Percentiles rank a stretch among this genome's conserved stretches.
Conservation (phyloP, 2,888 invertebrate genomes). For the Drosophila villosipedis region DNA sequence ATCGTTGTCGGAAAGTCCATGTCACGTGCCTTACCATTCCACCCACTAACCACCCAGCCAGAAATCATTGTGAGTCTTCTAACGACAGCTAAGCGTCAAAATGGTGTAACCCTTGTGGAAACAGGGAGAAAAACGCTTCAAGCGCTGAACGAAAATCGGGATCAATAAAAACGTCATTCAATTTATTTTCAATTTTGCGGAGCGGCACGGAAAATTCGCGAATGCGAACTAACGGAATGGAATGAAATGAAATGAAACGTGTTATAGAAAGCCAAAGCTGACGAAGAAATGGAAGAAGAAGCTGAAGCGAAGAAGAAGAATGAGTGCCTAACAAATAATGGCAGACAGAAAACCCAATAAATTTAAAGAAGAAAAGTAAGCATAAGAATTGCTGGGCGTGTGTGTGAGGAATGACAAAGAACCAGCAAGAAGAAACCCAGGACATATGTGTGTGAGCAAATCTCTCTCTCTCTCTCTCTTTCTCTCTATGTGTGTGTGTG, state of each 20-base stretch:
- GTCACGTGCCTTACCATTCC: not conserved
- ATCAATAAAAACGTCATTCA: conserved; percentile 81
- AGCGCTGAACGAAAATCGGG: conserved; percentile 70
- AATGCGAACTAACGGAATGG: conserved; percentile 50
- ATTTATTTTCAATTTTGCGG: conserved; percentile 80
- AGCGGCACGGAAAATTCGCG: conserved; percentile 29
- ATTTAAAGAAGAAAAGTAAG: conserved; percentile 76
- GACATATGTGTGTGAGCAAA: conserved; percentile 21
- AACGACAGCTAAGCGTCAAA: conserved; percentile 77
- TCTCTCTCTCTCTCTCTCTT: not conserved
- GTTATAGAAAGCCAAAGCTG: conserved; percentile 12
- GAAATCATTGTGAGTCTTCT: conserved; percentile 16
- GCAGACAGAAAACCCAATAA: conserved; percentile 79
- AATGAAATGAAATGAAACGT: conserved; percentile 34
- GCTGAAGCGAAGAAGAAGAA: conserved; percentile 1
- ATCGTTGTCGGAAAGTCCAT: conserved; percentile 27
- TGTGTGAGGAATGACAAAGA: conserved; percentile 59
- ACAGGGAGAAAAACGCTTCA: conserved; percentile 32
- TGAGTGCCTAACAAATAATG: conserved; percentile 76
- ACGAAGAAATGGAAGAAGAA: not conserved
- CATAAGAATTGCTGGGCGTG: conserved; percentile 27
- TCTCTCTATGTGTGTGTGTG: conserved; percentile 8
- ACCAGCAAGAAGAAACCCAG: conserved; percentile 37
- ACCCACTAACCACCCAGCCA: not conserved
- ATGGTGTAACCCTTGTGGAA: conserved; percentile 38